Percentiles rank a stretch among this genome's conserved stretches.
Conservation (phyloP, 2,888 invertebrate genomes). For the Ceramica pisi region DNA sequence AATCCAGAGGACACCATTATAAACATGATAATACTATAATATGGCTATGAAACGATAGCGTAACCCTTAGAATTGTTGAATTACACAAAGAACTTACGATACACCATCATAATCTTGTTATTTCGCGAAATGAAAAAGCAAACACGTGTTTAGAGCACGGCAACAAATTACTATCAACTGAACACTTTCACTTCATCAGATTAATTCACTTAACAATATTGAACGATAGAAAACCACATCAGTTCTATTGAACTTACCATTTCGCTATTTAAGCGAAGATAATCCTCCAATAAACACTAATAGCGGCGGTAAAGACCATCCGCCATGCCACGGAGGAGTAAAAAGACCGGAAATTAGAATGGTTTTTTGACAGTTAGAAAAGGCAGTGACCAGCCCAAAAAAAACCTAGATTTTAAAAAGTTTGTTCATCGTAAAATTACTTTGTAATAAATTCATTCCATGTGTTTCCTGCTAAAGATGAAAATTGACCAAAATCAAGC, state of each 20-base stretch:
- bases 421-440: too few relatives aligned
- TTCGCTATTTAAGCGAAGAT: constrained; percentile 88
- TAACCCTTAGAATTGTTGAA: constrained; percentile 9
- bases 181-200: constrained; percentile 74
- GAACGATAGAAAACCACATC: constrained; percentile 64
- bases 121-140: constrained; percentile 50
- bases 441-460: too few relatives aligned
- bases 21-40: not conserved
- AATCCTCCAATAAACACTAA: constrained; percentile 87
- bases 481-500: too few relatives aligned
- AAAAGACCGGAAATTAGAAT: constrained; percentile 88
- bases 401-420: constrained; percentile 25
- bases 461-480: too few relatives aligned
- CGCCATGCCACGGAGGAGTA: constrained; percentile 91
- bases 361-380: constrained; percentile 78
- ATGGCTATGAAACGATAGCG: not conserved
- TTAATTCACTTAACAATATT: constrained; percentile 65
- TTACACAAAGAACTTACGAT: constrained; percentile 55
- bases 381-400: constrained; percentile 80
- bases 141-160: constrained; percentile 72
- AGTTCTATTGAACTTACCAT: constrained; percentile 83
- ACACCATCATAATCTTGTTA: constrained; percentile 36
- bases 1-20: not conserved
- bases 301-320: constrained; percentile 87
- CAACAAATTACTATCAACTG: constrained; percentile 46